Conservation (phyloP, 2,888 invertebrate species). For the Tryphoninae sp. region DNA sequence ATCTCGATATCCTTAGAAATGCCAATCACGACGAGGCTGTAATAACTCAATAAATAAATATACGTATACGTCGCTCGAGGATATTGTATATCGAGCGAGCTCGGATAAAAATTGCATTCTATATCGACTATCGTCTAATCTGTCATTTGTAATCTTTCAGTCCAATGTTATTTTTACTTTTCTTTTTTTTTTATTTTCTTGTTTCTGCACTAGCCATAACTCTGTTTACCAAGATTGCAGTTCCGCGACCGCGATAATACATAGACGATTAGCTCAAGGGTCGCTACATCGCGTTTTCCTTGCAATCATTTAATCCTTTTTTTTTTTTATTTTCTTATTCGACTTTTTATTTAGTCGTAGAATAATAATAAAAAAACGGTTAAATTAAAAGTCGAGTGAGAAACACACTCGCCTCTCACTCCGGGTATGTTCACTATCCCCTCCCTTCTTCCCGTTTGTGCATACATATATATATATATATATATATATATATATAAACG, state of each 20-base stretch:
- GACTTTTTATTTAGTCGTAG: neutral
- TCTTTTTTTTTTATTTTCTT: neutral
- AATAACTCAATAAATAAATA: conserved; percentile 34
- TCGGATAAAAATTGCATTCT: conserved; percentile 31
- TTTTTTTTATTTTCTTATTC: neutral
- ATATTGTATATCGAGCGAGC: neutral
- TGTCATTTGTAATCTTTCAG: conserved; percentile 20
- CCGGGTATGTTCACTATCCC: no score
- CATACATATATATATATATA: no score
- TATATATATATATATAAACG: no score
- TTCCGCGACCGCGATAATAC: conserved; percentile 27
- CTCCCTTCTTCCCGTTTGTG: no score
- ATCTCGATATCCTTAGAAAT: conserved; percentile 46
- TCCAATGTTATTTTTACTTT: neutral
- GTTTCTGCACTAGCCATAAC: neutral
- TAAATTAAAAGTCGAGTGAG: neutral
- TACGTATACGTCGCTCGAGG: conserved; percentile 6
- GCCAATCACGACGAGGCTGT: conserved; percentile 27
- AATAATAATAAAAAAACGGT: neutral
- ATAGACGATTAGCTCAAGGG: conserved; percentile 26
- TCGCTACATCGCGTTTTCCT: conserved; percentile 20
- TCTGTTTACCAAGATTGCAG: conserved; percentile 27
- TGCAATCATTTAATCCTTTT: neutral
- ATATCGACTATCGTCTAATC: conserved; percentile 32
- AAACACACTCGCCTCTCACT: neutral